A percentile compares a stretch with the other conserved stretches of the same genome.
phyloP scores from a whole-genome alignment of 2,888 invertebrate genomes.

The Ligdia adustata region DNA sequence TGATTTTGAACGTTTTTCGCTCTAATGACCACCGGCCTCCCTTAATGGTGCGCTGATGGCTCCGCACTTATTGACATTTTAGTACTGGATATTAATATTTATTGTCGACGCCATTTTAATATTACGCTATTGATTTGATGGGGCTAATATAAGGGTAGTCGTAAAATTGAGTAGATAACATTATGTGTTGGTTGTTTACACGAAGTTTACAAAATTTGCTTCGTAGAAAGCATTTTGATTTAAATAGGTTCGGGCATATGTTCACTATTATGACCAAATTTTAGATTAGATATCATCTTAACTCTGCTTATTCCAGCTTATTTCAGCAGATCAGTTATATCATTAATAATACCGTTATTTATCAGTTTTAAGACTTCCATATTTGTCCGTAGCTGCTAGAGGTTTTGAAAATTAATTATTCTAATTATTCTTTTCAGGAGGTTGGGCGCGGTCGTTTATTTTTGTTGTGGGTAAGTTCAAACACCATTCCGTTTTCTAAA shows the following conservation, averaged over 20 bases:
- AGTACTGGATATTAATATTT: constrained; percentile 61
- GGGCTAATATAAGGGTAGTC: constrained; percentile 29
- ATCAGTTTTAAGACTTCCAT: no score
- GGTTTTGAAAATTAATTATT: no score
- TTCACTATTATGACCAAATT: no score
- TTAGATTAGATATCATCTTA: no score
- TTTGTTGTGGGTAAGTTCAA: constrained; percentile 65
- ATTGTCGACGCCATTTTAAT: constrained; percentile 47
- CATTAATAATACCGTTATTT: no score
- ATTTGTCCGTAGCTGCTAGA: no score
- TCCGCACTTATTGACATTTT: constrained; percentile 63
- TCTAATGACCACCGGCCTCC: constrained; percentile 63
- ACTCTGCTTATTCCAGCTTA: no score
- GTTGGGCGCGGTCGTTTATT: constrained; percentile 61
- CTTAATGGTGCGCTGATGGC: constrained; percentile 60
- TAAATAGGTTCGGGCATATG: no score
- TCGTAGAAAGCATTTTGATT: no score
- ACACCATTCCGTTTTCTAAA: no score
- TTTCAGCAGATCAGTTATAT: no score
- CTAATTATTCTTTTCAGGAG: constrained; percentile 72
- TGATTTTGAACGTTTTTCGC: constrained; percentile 72
- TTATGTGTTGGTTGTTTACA: constrained; percentile 23
- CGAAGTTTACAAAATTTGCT: no score
- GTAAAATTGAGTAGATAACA: constrained; percentile 27
- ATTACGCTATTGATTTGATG: constrained; percentile 41